A percentile compares a stretch with the other conserved stretches of the same genome.
phyloP scores from a whole-genome alignment of 1,140 invertebrate species.

The Aphaenogaster floridana region DNA sequence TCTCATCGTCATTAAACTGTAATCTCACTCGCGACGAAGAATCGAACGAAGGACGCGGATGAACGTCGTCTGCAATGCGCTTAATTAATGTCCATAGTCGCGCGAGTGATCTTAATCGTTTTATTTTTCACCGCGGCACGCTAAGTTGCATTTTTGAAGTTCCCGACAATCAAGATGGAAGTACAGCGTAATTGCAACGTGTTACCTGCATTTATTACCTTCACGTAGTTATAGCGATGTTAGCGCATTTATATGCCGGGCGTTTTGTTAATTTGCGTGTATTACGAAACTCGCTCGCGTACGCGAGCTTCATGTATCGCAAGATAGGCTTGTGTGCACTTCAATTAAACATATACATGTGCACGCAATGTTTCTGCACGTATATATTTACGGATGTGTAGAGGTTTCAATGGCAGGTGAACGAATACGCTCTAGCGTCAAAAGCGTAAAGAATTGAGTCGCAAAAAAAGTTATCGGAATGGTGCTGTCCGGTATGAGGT shows the following conservation, averaged over 20 bases:
- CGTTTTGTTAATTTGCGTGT: slow-evolving; percentile 42
- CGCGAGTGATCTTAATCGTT: slow-evolving; percentile 41
- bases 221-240: not conserved
- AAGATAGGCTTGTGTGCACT: not conserved
- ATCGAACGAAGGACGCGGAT: not conserved
- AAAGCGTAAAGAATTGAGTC: slow-evolving; percentile 46
- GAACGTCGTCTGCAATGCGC: slow-evolving; percentile 21
- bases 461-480: slow-evolving; percentile 45
- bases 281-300: slow-evolving; percentile 3
- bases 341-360: not conserved
- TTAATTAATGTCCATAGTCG: slow-evolving; percentile 43
- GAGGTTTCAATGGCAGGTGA: not conserved
- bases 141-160: slow-evolving; percentile 36
- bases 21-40: slow-evolving; percentile 7
- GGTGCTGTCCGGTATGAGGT: slow-evolving; percentile 12
- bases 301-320: slow-evolving; percentile 1
- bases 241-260: not conserved
- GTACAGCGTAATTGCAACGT: slow-evolving; percentile 20
- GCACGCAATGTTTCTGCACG: not conserved
- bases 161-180: slow-evolving; percentile 32
- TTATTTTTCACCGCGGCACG: slow-evolving; percentile 10
- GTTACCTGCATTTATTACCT: slow-evolving; percentile 30
- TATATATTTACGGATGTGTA: not conserved
- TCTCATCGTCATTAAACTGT: slow-evolving; percentile 7
- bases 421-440: not conserved